Conservation (phyloP, 2,113 vertebrate species). For the Rhea pennata region DNA sequence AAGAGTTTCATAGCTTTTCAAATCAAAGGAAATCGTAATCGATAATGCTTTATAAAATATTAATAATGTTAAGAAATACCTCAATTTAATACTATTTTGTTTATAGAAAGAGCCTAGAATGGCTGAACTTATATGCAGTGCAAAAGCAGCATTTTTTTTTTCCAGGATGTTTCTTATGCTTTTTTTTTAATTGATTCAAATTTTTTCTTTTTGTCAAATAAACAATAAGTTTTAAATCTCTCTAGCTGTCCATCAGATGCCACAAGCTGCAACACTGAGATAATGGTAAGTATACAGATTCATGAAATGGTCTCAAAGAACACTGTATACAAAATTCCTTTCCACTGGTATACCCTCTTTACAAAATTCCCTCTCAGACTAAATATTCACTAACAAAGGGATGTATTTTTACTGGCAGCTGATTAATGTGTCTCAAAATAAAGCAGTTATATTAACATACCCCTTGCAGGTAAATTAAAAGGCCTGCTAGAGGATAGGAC, state of each 20-base stretch:
- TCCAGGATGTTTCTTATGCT: accelerated
- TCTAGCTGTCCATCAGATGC: neutral
- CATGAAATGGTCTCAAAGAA: neutral
- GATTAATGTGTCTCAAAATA: neutral
- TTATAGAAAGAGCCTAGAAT: neutral
- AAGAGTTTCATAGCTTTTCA: neutral
- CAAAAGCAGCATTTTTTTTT: neutral
- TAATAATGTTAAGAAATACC: neutral
- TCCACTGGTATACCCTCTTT: neutral
- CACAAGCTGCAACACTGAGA: neutral
- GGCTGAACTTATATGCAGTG: neutral
- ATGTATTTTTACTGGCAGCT: neutral
- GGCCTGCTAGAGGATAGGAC: neutral
- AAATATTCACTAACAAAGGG: neutral
- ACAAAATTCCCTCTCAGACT: neutral
- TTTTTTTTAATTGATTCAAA: neutral
- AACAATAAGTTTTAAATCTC: neutral
- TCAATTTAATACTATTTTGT: neutral
- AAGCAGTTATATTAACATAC: neutral
- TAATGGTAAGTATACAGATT: neutral
- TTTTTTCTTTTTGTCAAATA: neutral
- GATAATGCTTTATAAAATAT: neutral
- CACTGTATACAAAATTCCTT: neutral
- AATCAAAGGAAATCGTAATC: neutral
- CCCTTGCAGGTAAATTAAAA: neutral